A percentile compares a stretch with the other conserved stretches of the same genome.
phyloP scores from a whole-genome alignment of 2,113 vertebrate species.

The Neodontobutis hainanensis region DNA sequence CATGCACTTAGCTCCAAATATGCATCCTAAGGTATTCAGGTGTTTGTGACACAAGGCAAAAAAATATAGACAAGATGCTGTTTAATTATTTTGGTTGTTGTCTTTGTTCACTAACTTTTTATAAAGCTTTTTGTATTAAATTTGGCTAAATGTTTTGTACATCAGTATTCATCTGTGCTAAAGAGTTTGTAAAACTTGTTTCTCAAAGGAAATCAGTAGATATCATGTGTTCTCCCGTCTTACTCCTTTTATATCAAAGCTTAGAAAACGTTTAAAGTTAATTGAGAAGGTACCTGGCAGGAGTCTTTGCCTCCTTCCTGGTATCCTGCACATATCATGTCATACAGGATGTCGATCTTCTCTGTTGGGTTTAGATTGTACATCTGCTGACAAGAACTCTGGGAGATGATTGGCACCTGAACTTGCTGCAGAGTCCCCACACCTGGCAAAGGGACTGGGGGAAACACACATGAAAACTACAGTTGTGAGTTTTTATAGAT shows the following conservation, averaged over 20 bases:
- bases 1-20: background rate
- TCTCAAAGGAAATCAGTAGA: background rate
- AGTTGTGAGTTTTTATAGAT: background rate
- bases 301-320: constrained; percentile 76
- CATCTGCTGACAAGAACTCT: constrained; percentile 73
- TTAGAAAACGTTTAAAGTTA: too few relatives aligned
- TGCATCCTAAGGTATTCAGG: background rate
- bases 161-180: too few relatives aligned
- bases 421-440: constrained; percentile 76
- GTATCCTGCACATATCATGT: constrained; percentile 82
- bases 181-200: background rate
- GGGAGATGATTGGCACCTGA: constrained; percentile 76
- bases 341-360: constrained; percentile 63
- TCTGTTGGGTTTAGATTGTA: constrained; percentile 48
- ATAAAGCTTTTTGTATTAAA: too few relatives aligned
- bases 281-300: constrained; percentile 76
- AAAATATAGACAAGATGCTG: too few relatives aligned
- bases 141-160: too few relatives aligned
- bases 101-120: too few relatives aligned
- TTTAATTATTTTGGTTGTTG: too few relatives aligned
- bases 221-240: too few relatives aligned
- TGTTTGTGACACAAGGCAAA: too few relatives aligned
- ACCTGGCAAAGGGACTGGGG: constrained; percentile 68
- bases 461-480: constrained; percentile 6
- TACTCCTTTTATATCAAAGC: background rate